Conservation (phyloP, 53 echinoderm and acorn worm species). For the Temnopleurus reevesii region DNA sequence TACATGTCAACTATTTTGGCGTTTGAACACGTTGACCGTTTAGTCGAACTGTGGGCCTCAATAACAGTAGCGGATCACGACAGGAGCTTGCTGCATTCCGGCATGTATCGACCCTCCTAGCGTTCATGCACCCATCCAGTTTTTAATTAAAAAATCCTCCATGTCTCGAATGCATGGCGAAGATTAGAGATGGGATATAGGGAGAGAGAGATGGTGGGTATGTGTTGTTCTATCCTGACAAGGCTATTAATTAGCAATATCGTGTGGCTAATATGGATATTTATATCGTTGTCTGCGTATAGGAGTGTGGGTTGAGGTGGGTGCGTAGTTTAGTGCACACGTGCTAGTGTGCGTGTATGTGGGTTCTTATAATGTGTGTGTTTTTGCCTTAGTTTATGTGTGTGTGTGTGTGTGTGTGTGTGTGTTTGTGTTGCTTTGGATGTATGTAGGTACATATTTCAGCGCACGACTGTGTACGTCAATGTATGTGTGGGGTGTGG, state of each 20-base stretch:
- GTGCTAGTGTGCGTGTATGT: neutral
- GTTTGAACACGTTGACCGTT: too few relatives aligned
- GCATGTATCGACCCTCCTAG: conserved; percentile 31
- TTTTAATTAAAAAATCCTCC: conserved; percentile 32
- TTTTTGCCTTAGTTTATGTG: neutral
- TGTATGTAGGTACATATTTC: neutral
- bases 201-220: neutral
- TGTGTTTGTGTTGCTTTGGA: neutral
- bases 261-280: neutral
- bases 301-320: neutral
- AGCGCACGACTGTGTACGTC: neutral
- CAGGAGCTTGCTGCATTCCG: neutral
- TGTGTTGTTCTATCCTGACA: neutral
- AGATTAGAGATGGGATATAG: neutral
- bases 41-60: neutral
- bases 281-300: neutral
- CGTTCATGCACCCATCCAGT: conserved; percentile 3
- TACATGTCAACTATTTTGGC: too few relatives aligned
- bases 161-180: neutral
- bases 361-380: neutral
- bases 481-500: neutral
- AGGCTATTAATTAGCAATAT: conserved; percentile 2
- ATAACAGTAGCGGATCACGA: conserved; percentile 27
- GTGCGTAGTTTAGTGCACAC: neutral
- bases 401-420: neutral